These are phyloP conservation scores for Hedya salicella DNA, from an alignment of 2,888 invertebrate genomes.

Conservation along the genomic window DNA sequence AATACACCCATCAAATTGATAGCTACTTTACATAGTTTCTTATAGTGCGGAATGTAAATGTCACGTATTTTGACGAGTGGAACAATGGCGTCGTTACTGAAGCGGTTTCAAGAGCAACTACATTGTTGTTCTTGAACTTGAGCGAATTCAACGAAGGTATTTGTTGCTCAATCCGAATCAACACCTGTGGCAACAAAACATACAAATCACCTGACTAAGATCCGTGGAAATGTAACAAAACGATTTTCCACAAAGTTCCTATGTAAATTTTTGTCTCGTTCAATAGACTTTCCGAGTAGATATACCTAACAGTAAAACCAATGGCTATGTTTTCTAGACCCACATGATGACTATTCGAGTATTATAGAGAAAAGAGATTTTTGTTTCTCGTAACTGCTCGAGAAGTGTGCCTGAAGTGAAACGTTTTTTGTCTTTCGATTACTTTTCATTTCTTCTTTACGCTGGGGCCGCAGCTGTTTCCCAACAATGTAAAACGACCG, in stretches of 20 bases:
- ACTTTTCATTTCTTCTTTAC: too few relatives aligned
- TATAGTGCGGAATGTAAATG: constrained; percentile 14
- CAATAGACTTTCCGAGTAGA: too few relatives aligned
- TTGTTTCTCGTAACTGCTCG: too few relatives aligned
- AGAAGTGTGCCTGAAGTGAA: too few relatives aligned
- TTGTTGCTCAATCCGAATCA: constrained; percentile 15
- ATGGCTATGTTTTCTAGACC: too few relatives aligned
- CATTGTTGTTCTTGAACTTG: constrained; percentile 11
- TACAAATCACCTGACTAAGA: constrained; percentile 5
- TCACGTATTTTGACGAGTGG: constrained; percentile 1
- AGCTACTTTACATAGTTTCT: constrained; percentile 29
- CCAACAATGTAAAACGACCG: not conserved
- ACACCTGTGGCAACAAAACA: constrained; percentile 24
- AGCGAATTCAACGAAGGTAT: constrained; percentile 15
- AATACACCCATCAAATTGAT: constrained; percentile 28
- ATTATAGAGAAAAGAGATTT: too few relatives aligned
- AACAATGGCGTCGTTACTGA: not conserved
- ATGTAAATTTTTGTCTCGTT: too few relatives aligned
- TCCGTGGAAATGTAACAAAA: not conserved
- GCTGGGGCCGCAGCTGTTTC: not conserved
- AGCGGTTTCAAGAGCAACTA: not conserved
- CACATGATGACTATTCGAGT: too few relatives aligned
- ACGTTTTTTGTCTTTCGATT: too few relatives aligned
- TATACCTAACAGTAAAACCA: too few relatives aligned
- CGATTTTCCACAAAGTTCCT: not conserved